A percentile compares a stretch with the other conserved stretches of the same genome.
These are phyloP conservation scores for Ataeniobius toweri DNA, from an alignment of 2,797 vertebrate species.

Conservation along the genomic window DNA sequence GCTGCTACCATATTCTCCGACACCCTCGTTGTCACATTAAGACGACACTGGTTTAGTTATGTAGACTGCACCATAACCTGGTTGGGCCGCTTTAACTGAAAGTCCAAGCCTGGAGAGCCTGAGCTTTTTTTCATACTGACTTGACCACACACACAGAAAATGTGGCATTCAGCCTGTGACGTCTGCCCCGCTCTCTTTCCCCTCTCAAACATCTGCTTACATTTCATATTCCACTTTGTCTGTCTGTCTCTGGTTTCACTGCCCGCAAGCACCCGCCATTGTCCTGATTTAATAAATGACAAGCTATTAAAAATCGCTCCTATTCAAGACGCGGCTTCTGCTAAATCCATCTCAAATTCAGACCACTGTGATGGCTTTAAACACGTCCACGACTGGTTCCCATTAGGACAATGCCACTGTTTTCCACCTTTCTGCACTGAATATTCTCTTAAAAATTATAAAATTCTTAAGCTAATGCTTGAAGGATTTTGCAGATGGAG, in stretches of 20 bases:
- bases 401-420: constrained; percentile 75
- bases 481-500: constrained; percentile 46
- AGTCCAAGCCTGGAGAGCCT: constrained; percentile 67
- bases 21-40: constrained; percentile 63
- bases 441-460: constrained; percentile 31
- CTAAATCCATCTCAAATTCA: constrained; percentile 69
- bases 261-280: constrained; percentile 73
- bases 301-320: constrained; percentile 76
- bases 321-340: constrained; percentile 70
- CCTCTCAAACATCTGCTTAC: constrained; percentile 74
- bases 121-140: constrained; percentile 33
- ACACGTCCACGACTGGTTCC: constrained; percentile 68
- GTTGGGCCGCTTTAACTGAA: constrained; percentile 62
- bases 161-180: constrained; percentile 66
- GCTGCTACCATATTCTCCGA: constrained; percentile 43
- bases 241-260: constrained; percentile 75
- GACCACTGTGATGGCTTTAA: constrained; percentile 66
- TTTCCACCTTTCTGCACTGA: constrained; percentile 33
- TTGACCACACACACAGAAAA: constrained; percentile 75
- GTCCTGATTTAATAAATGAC: constrained; percentile 82
- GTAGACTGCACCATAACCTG: constrained; percentile 24
- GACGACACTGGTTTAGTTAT: constrained; percentile 33
- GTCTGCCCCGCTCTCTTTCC: constrained; percentile 52
- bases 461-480: constrained; percentile 26
- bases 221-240: constrained; percentile 75